Evolutionary conservation across 2,797 vertebrate species (phyloP).

Genomic region (Astyanax mexicanus): DNA sequence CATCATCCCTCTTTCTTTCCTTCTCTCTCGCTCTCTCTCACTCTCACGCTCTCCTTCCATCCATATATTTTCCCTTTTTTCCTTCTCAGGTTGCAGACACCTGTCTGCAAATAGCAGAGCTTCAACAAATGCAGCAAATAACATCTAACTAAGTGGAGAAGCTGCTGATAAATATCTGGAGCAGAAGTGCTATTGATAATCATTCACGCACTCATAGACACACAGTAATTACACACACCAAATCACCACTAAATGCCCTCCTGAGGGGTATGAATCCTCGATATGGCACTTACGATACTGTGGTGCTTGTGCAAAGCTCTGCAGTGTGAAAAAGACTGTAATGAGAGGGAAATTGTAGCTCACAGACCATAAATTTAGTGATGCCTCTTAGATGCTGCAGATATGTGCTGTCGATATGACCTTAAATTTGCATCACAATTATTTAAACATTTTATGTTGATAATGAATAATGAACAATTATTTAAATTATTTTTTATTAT

Average conservation of each 20-base stretch:
- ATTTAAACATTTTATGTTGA: too few relatives aligned
- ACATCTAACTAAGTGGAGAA: neutral
- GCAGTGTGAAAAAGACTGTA: neutral
- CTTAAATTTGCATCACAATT: too few relatives aligned
- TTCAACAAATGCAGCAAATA: slow-evolving; percentile 3
- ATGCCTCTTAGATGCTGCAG: neutral
- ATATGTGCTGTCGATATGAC: too few relatives aligned
- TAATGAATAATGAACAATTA: too few relatives aligned
- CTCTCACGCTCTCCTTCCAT: neutral
- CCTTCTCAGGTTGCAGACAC: neutral
- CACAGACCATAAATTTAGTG: too few relatives aligned
- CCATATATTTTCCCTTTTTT: neutral
- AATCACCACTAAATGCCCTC: neutral
- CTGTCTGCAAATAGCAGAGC: neutral
- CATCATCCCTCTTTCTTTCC: neutral
- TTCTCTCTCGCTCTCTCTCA: neutral
- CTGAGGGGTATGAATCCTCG: neutral
- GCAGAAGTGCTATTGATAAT: neutral
- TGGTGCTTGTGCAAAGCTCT: neutral
- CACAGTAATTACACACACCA: slow-evolving; percentile 9
- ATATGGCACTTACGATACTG: neutral
- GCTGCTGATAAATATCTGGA: slow-evolving; percentile 12
- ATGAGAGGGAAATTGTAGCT: neutral
- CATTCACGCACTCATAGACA: neutral
- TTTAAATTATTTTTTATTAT: too few relatives aligned